Evolutionary conservation across 2,888 invertebrate species (phyloP).

Genomic region (Lagria hirta): DNA sequence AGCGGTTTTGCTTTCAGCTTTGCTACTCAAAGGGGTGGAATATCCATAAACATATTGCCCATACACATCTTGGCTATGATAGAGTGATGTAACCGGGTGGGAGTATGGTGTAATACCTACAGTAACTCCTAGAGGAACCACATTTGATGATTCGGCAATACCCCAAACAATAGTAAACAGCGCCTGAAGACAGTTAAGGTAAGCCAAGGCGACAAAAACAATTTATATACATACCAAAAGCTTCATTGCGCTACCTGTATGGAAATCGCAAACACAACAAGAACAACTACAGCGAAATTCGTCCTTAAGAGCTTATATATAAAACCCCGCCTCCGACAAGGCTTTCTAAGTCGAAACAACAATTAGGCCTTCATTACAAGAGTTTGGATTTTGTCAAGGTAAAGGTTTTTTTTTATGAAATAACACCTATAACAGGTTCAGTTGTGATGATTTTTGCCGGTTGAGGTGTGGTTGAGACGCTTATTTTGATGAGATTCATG

Average conservation of each 20-base stretch:
- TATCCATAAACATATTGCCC: conserved; percentile 66
- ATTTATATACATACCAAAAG: conserved; percentile 35
- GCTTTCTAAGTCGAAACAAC: conserved; percentile 10
- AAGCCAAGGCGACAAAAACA: too few relatives aligned
- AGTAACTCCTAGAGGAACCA: conserved; percentile 51
- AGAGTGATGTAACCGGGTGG: conserved; percentile 52
- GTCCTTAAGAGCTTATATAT: conserved; percentile 36
- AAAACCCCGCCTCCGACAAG: conserved; percentile 30
- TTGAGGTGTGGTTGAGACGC: conserved; percentile 21
- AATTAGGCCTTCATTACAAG: conserved; percentile 16
- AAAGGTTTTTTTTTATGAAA: conserved; percentile 21
- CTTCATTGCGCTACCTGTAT: conserved; percentile 35
- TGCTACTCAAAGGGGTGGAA: conserved; percentile 65
- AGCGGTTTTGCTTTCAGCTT: conserved; percentile 62
- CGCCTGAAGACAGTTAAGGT: not conserved
- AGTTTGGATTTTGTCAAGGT: conserved; percentile 16
- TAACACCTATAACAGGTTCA: conserved; percentile 11
- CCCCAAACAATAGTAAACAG: not conserved
- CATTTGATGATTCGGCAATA: conserved; percentile 15
- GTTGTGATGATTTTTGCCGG: conserved; percentile 14
- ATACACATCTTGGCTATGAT: conserved; percentile 60
- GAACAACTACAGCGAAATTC: conserved; percentile 32
- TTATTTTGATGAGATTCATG: conserved; percentile 17
- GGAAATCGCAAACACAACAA: conserved; percentile 35
- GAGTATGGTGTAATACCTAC: conserved; percentile 45